Conservation (phyloP, 2,888 invertebrate species). For the Scaptodrosophila latifasciaeformis region DNA sequence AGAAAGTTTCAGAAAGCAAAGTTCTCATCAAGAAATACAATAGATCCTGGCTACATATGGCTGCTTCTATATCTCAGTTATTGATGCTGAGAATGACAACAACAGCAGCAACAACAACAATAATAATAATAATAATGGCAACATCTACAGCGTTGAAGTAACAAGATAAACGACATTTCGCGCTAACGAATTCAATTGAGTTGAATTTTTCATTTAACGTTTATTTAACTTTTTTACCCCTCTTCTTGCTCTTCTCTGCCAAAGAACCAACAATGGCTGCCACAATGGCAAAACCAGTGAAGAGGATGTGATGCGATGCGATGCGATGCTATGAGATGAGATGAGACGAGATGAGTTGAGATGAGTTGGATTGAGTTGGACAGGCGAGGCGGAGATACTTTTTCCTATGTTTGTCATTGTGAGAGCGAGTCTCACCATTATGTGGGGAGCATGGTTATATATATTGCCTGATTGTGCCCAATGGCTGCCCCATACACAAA, state of each 20-base stretch:
- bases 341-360: conserved; percentile 19
- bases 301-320: too few species aligned
- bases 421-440: too few species aligned
- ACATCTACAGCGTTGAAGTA: conserved; percentile 26
- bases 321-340: conserved; percentile 15
- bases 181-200: conserved; percentile 73
- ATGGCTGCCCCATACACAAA: conserved; percentile 41
- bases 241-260: too few species aligned
- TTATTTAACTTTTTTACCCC: conserved; percentile 57
- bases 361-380: too few species aligned
- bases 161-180: conserved; percentile 67
- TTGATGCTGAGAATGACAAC: not conserved
- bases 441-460: too few species aligned
- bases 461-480: conserved; percentile 58
- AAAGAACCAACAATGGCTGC: conserved; percentile 32
- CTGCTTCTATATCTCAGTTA: not conserved
- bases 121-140: conserved; percentile 12
- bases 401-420: too few species aligned
- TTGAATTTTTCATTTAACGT: conserved; percentile 71
- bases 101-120: not conserved
- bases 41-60: too few species aligned
- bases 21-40: too few species aligned
- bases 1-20: too few species aligned
- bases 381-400: conserved; percentile 3
- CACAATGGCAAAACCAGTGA: conserved; percentile 24